Percentiles rank a stretch among this genome's conserved stretches.
phyloP scores from a whole-genome alignment of 2,113 vertebrate species.

The Microcebus jonahi region DNA sequence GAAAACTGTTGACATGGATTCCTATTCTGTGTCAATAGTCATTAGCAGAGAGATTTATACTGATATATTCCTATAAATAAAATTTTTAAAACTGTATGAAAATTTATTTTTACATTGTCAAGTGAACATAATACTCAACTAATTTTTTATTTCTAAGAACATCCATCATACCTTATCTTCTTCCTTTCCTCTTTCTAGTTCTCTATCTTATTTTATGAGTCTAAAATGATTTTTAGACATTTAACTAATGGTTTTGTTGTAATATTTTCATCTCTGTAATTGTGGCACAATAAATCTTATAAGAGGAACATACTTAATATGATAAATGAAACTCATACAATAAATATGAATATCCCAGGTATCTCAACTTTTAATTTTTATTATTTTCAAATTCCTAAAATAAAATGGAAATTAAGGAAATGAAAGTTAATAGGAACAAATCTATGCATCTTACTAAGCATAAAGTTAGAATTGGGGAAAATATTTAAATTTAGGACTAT shows the following conservation, averaged over 20 bases:
- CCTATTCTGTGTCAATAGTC: background rate
- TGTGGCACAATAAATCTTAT: background rate
- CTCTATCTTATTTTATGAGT: background rate
- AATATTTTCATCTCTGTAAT: background rate
- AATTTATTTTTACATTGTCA: background rate
- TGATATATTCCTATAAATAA: background rate
- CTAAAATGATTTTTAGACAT: slow-evolving; percentile 39
- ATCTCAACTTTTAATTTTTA: background rate
- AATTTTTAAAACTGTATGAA: background rate
- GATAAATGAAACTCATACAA: background rate
- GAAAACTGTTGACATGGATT: background rate
- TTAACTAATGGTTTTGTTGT: background rate
- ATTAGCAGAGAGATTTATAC: background rate
- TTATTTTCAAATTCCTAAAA: background rate
- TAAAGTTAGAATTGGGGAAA: background rate
- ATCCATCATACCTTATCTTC: background rate
- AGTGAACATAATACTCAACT: background rate
- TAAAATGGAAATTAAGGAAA: background rate
- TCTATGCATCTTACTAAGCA: background rate
- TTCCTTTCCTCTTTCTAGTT: background rate
- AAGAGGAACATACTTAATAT: background rate
- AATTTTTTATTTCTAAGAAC: slow-evolving; percentile 41
- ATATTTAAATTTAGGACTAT: background rate
- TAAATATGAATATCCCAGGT: background rate
- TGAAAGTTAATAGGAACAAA: background rate